Conservation (phyloP, 2,113 vertebrate species). For the Coptodon bakossiorum region DNA sequence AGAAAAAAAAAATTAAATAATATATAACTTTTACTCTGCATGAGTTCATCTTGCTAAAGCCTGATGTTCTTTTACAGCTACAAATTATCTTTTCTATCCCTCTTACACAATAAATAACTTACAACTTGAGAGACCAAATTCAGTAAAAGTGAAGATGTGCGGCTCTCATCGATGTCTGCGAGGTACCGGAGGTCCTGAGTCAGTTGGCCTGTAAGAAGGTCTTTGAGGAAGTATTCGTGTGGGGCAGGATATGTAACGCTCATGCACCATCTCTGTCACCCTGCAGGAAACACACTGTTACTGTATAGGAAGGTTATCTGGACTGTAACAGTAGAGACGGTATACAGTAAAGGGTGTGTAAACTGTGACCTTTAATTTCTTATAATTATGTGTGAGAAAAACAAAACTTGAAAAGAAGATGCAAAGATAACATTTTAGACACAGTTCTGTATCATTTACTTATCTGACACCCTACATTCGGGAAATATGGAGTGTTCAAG, state of each 20-base stretch:
- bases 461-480: neutral
- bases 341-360: neutral
- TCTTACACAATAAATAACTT: neutral
- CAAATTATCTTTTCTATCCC: neutral
- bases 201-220: conserved; percentile 25
- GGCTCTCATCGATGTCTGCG: conserved; percentile 52
- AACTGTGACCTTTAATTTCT: neutral
- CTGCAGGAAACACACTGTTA: conserved; percentile 24
- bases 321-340: neutral
- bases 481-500: neutral
- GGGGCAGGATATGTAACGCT: conserved; percentile 66
- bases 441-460: neutral
- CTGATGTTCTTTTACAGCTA: neutral
- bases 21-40: neutral
- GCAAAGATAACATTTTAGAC: neutral
- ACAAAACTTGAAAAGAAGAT: neutral
- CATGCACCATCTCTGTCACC: conserved; percentile 41
- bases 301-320: neutral
- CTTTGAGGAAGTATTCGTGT: conserved; percentile 42
- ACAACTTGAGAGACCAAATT: neutral
- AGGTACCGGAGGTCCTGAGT: conserved; percentile 38
- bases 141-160: neutral
- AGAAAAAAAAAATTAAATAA: neutral
- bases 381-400: neutral
- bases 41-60: neutral